Conservation (phyloP, 2,888 invertebrate species). For the Orthosia gothica region DNA sequence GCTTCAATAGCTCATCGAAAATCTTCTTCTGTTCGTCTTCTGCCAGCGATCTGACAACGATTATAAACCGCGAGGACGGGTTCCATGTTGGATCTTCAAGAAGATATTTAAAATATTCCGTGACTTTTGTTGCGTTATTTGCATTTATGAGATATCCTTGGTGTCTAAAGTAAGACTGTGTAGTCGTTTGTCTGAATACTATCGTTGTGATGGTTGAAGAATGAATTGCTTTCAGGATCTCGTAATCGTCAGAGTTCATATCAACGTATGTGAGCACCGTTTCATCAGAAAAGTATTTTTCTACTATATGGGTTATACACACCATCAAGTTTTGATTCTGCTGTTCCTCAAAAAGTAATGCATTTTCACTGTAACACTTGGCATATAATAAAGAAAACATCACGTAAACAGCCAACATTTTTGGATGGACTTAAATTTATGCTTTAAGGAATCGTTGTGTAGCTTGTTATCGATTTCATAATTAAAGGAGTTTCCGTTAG, state of each 20-base stretch:
- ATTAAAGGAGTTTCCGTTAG: too few species aligned
- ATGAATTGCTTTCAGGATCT: slow-evolving; percentile 61
- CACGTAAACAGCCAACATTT: slow-evolving; percentile 58
- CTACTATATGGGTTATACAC: slow-evolving; percentile 60
- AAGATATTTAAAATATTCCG: slow-evolving; percentile 56
- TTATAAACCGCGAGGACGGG: slow-evolving; percentile 72
- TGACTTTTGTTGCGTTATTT: slow-evolving; percentile 57
- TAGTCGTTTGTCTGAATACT: slow-evolving; percentile 15
- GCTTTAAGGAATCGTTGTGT: too few species aligned
- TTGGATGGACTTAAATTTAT: not conserved
- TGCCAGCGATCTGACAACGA: slow-evolving; percentile 68
- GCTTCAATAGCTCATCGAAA: slow-evolving; percentile 74
- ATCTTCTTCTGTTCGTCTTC: slow-evolving; percentile 61
- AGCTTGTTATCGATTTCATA: too few species aligned
- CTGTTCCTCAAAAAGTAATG: not conserved
- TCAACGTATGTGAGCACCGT: slow-evolving; percentile 55
- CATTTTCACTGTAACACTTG: slow-evolving; percentile 9
- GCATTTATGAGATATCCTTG: slow-evolving; percentile 72
- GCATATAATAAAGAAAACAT: slow-evolving; percentile 16
- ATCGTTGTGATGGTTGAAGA: slow-evolving; percentile 23
- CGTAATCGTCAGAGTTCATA: slow-evolving; percentile 42
- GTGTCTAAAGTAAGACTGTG: slow-evolving; percentile 31
- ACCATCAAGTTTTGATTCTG: slow-evolving; percentile 1
- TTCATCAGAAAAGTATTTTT: slow-evolving; percentile 56
- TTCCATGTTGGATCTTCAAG: slow-evolving; percentile 72